Evolutionary conservation across 2,888 invertebrate genomes (phyloP).

Genomic region (Leptothorax acervorum): DNA sequence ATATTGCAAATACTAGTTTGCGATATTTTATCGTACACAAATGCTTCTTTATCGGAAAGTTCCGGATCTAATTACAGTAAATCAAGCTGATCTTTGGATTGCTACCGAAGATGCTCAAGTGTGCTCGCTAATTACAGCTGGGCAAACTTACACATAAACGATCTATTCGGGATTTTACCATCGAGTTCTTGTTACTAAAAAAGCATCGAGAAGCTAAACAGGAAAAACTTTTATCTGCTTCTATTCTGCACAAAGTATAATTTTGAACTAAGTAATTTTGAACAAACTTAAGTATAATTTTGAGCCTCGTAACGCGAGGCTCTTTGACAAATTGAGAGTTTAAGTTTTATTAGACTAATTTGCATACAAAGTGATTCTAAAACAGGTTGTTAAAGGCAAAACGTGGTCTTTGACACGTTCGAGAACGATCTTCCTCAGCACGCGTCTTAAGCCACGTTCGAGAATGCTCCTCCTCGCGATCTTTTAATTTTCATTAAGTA

Average conservation of each 20-base stretch:
- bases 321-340: slow-evolving; percentile 15
- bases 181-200: not conserved
- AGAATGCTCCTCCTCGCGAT: not conserved
- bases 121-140: slow-evolving; percentile 6
- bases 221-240: not conserved
- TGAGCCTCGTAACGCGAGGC: not conserved
- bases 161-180: not conserved
- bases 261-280: slow-evolving; percentile 3
- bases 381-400: not conserved
- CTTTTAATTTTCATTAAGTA: slow-evolving; percentile 6
- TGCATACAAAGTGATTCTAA: slow-evolving; percentile 35
- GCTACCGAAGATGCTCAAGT: not conserved
- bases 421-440: not conserved
- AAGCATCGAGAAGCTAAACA: not conserved
- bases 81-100: slow-evolving; percentile 5
- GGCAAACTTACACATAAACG: not conserved
- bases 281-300: not conserved
- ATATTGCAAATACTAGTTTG: not conserved
- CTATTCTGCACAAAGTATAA: not conserved
- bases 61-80: not conserved
- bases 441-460: not conserved
- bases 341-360: slow-evolving; percentile 38
- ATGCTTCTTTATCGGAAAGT: not conserved
- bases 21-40: not conserved
- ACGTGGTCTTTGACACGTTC: slow-evolving; percentile 29